Percentiles rank a stretch among this genome's conserved stretches.
Evolutionary conservation across 92 coral and sea anemone species (phyloP).

Genomic region (Umimayanthus kanabou): DNA sequence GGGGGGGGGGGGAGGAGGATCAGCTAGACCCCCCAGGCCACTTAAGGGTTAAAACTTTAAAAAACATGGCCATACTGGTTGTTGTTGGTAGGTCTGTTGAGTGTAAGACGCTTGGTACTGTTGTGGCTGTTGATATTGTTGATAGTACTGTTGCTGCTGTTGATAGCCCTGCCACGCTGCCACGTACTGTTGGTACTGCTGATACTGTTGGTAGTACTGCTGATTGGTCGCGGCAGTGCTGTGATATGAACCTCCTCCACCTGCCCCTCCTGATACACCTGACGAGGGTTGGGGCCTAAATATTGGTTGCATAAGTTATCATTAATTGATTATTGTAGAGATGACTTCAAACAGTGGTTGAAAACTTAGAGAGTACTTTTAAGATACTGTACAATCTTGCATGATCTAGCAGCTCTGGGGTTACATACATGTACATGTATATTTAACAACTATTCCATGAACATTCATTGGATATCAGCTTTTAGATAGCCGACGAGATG

Average conservation of each 20-base stretch:
- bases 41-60: too few species aligned
- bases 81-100: constrained; percentile 65
- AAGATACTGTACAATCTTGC: too few species aligned
- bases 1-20: constrained; percentile 9
- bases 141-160: constrained; percentile 84
- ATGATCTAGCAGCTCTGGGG: too few species aligned
- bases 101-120: constrained; percentile 51
- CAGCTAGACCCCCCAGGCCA: constrained; percentile 10
- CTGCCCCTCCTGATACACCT: constrained; percentile 35
- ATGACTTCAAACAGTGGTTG: too few species aligned
- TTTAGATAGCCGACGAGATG: too few species aligned
- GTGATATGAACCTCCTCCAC: constrained; percentile 41
- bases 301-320: not conserved
- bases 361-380: too few species aligned
- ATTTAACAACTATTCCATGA: too few species aligned
- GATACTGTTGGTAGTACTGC: constrained; percentile 90
- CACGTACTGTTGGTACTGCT: constrained; percentile 94
- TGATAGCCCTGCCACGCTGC: constrained; percentile 98
- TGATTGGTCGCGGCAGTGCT: constrained; percentile 55
- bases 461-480: too few species aligned
- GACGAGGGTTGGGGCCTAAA: constrained; percentile 69
- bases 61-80: constrained; percentile 29
- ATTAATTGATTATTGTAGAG: too few species aligned
- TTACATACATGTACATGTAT: too few species aligned
- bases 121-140: constrained; percentile 62